A percentile compares a stretch with the other conserved stretches of the same genome.
These are phyloP conservation scores for Antrozous pallidus DNA, from an alignment of 2,797 vertebrate species.

Conservation along the genomic window DNA sequence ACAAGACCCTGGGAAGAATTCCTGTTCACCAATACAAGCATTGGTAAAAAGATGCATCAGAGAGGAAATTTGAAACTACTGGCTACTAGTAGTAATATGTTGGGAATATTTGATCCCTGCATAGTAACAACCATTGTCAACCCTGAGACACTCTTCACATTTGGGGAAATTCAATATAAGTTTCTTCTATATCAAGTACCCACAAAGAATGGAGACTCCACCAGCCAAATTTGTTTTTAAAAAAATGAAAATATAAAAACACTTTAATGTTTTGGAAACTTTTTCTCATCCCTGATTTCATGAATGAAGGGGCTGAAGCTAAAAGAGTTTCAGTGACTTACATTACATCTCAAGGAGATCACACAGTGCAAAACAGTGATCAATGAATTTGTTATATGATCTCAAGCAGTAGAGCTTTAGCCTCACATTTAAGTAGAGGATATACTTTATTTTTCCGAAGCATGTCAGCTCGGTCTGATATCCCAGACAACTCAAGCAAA, in stretches of 20 bases:
- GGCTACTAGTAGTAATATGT: neutral
- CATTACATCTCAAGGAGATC: neutral
- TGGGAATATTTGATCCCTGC: neutral
- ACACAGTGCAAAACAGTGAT: neutral
- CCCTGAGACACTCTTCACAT: neutral
- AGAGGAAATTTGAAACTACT: conserved; percentile 1
- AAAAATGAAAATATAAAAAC: conserved; percentile 26
- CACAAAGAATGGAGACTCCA: neutral
- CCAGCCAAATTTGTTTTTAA: neutral
- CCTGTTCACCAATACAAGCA: neutral
- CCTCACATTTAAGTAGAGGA: neutral
- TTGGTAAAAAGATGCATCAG: neutral
- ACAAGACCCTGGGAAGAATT: too few relatives aligned
- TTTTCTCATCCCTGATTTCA: neutral
- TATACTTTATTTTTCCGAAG: conserved; percentile 20
- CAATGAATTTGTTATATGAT: neutral
- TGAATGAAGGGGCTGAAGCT: neutral
- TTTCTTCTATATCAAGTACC: neutral
- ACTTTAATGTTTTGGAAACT: neutral
- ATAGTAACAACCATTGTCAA: neutral
- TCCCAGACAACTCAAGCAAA: neutral
- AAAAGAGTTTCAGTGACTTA: neutral
- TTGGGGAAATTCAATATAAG: neutral
- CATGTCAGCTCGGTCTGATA: neutral
- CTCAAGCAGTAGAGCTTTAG: conserved; percentile 8